These are phyloP conservation scores for Dromococcyx pavoninus DNA, from an alignment of 2,797 vertebrate genomes.

Conservation along the genomic window DNA sequence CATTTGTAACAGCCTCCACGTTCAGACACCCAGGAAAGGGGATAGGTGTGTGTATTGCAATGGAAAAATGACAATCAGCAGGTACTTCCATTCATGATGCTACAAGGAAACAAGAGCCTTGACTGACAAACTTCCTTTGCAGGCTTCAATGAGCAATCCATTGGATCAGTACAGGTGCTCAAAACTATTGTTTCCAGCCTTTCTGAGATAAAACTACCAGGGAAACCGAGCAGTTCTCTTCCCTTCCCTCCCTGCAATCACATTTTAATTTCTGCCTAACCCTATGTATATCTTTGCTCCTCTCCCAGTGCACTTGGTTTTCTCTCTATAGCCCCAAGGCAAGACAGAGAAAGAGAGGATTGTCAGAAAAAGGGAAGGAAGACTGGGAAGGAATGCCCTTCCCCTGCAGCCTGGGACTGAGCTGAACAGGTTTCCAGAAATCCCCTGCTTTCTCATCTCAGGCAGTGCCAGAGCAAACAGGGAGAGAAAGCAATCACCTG, in stretches of 20 bases:
- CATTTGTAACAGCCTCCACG: fast-evolving
- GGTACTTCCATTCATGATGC: background rate
- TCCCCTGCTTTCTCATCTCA: background rate
- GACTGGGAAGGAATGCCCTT: background rate
- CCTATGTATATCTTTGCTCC: background rate
- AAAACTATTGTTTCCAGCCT: background rate
- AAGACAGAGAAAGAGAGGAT: background rate
- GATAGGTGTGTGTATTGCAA: background rate
- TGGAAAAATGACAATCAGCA: background rate
- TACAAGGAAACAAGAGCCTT: background rate
- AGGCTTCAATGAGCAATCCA: background rate
- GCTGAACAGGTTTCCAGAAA: conserved; percentile 15
- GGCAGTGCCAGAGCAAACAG: background rate
- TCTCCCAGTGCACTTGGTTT: background rate
- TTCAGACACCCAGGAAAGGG: background rate
- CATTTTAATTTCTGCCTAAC: background rate
- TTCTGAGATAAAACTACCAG: background rate
- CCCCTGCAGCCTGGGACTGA: background rate
- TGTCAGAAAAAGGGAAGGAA: background rate
- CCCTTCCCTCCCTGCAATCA: background rate
- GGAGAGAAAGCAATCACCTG: background rate
- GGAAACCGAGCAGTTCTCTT: background rate
- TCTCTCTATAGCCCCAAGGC: background rate
- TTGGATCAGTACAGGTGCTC: background rate
- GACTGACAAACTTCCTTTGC: background rate